Base-by-base conservation (phyloP, 2,113 vertebrate species). In the Chlorocebus sabaeus region DNA sequence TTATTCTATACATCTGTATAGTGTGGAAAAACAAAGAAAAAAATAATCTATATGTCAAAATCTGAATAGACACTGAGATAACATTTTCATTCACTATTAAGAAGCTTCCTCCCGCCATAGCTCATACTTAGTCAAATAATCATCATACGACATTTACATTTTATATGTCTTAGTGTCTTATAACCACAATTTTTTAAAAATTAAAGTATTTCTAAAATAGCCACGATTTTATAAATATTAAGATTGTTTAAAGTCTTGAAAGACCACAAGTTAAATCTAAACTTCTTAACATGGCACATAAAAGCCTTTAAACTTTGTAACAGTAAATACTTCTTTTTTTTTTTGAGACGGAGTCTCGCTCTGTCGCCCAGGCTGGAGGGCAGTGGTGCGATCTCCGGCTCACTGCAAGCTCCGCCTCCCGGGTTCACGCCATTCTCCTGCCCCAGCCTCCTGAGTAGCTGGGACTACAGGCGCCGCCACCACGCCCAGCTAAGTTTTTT, bases 171-270 rank as follows among this genome's bases (percentile, higher is more conserved):
- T 80, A 73, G 5, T 92, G n/a, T 84, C 30, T 78, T 70, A 67
- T 1, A 55, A 18, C 13, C 72, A 88, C 2, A 78, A 13, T 57
- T 94, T 96, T 79, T 67, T 1, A 52, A 79, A 72, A 64, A 67
- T 55, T 84, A 40, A 55, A 76, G 13, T 18, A n/a, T 70, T 70
- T 64, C 61, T 64, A 64, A 64, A 64, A 61, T 9, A 75, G n/a
- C 35, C 59, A 75, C 2, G 52, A 11, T 61, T 93, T 95, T 72
- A 78, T 1, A 48, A 82, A 68, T 59, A 61, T 59, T 82, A 48
- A 59, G 84, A 59, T 38, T 80, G 13, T 90, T 92, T 89, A 72
- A 90, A 94, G 72, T 89, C 76, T 73, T 80, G 30, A 93, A 79
- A 92, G 67, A 80, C 73, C 32, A 72, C 32, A 78, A 64, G n/a